These are phyloP conservation scores for Tauraco hartlaubi DNA, from an alignment of 2,797 vertebrate genomes.

Conservation along the genomic window DNA sequence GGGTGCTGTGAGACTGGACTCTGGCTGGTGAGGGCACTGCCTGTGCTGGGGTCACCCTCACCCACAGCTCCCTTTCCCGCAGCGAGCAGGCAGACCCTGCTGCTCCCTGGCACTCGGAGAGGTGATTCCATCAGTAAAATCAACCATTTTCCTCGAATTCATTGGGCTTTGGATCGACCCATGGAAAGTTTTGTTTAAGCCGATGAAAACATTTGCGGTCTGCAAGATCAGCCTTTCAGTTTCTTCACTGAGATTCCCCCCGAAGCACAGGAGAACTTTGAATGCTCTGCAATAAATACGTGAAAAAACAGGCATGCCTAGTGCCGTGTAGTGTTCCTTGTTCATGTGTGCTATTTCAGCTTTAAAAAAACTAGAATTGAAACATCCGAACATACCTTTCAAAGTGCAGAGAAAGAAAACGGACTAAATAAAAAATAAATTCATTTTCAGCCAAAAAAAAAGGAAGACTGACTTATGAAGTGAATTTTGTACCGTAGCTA, in stretches of 20 bases:
- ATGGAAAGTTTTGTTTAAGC: background rate
- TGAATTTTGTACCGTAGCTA: conserved; percentile 7
- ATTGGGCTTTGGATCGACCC: background rate
- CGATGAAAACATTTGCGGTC: background rate
- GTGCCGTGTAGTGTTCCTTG: background rate
- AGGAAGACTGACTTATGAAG: background rate
- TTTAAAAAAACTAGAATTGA: background rate
- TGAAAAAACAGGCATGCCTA: background rate
- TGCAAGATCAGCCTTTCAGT: background rate
- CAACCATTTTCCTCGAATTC: background rate
- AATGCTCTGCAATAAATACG: background rate
- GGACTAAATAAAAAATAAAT: background rate
- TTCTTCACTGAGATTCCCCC: background rate
- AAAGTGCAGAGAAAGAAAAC: background rate
- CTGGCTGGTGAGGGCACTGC: background rate
- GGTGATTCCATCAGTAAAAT: background rate
- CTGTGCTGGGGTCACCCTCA: background rate
- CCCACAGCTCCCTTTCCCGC: background rate
- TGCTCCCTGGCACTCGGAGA: background rate
- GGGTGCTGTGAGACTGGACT: background rate
- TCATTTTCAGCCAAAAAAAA: background rate
- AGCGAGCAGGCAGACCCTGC: background rate
- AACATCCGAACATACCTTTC: background rate
- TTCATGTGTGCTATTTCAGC: background rate
- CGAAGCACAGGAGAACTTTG: background rate